Base-by-base conservation (phyloP, 2,888 invertebrate genomes). In the Ligdia adustata region DNA sequence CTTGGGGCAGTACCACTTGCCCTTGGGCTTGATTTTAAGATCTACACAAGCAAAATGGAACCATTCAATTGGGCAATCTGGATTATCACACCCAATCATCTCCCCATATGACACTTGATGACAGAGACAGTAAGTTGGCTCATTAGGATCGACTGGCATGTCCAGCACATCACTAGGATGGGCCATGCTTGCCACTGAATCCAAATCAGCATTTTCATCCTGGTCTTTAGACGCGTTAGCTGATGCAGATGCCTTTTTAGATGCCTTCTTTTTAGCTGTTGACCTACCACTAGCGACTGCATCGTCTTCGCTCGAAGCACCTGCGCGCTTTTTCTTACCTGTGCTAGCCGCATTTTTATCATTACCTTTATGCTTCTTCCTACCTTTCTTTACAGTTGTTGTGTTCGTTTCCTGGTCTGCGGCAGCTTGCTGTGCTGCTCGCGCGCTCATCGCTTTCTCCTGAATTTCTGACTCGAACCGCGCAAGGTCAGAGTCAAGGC, bases 61-160 rank as follows among this genome's bases (percentile, higher is more conserved):
- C 98, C 98, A 98, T 81, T 98, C 98, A 52, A 98, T 97, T 3
- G 95, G 95, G 49, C 95, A 91, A 63, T 96, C 96, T 35, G 94
- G 94, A 83, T 98, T 98, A 85, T 98, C 98, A 91, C 98, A 98
- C 56, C 96, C 97, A 73, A 98, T 97, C 98, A 98, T 98, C 91
- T 98, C 97, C 43, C 98, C 98, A 68, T 97, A 98, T 2, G 98
- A 98, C 35, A 96, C 96, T 92, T 99, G 99, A 82, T 99, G 98
- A 74, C 99, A 99, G 24, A 98, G 91, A 79, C 99, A 99, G 79
- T 99, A 99, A 0, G 98, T 99, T 0, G 99, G 99, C 78, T 99
- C 99, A 75, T 99, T 99, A 0, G 99, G 99, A 91, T 99, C 96
- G 0, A 96, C 96, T 0, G 96, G 96, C 96, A 96, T 96, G 62